Base-by-base conservation (phyloP, 2,797 vertebrate genomes). In the Brachyrhaphis roseni region DNA sequence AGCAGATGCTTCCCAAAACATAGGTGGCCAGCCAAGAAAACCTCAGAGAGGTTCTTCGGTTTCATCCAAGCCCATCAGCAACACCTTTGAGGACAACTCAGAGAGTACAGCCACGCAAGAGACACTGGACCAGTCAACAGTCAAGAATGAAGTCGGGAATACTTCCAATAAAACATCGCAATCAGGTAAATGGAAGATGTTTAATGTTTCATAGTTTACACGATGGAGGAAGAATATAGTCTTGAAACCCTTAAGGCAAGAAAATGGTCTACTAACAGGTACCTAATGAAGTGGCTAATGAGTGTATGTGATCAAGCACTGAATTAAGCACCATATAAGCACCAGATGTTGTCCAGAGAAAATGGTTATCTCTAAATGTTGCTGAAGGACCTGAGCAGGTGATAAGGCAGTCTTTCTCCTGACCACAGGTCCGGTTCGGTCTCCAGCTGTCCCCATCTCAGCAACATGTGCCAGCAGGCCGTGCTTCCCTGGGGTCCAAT, bases 401-500 rank as follows among this genome's bases (percentile, higher is more conserved):
- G 57, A 15, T 11, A 8, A 39, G 2, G 10, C 36, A n/a, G 66
- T 12, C 39, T 71, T 28, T 71, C 26, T 28, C 43, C 68, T 71
- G 31, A 45, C 15, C 39, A 6, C 36, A 87, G 90, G 80, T 49
- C 45, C 87, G 11, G 81, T 47, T 43, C 51, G 1, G 45, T 73
- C 82, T 74, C 10, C 1, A 1, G 77, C 80, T 0, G 45, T 47
- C 7, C 87, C 87, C 8, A 74, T 23, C 1, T 74, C 86, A 0
- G 81, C 94, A 0, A 94, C 90, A 0, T 97, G 96, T 85, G 90
- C 94, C 84, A 94, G 87, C 55, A 87, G 96, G 66, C 96, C 95
- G 0, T 97, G 97, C 68, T 97, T 97, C 83, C 96, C 95, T 0
- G 95, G 96, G 16, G 96, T 91, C 16, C 83, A 93, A 0, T 97